Base-by-base conservation (phyloP, 64 coral and sea anemone species). In the Pachyseris speciosa region DNA sequence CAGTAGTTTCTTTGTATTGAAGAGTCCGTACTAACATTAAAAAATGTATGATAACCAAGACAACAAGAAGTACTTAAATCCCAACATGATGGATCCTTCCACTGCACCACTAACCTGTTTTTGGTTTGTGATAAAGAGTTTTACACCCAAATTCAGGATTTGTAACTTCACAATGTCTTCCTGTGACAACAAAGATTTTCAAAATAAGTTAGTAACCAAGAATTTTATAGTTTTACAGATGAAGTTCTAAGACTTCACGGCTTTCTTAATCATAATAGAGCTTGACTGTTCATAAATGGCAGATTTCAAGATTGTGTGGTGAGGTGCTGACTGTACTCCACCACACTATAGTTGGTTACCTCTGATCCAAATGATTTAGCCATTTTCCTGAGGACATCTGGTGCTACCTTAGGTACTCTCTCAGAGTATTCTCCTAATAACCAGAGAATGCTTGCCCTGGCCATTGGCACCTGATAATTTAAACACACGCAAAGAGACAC, bases 151-250 rank as follows among this genome's bases (percentile, higher is more conserved):
- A 72, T 94, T 98, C 22, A 98, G 36, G 57, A 98, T 92, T 74
- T 98, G 96, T 47, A 98, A 65, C 67, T 98, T 98, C 10, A 98
- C 96, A 68, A 98, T 98, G 33, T 98, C 96, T 67, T 98, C 96
- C 96, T 98, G 65, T 25, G 22, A 71, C 17, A 71, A 37, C 1
- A 34, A 0, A 25, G 0, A 13, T 55, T 55, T 16, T 55, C 5
- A 5, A 55, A 16, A 55, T 55, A 16, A 55, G 2, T 55, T n/a
- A n/a, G n/a, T n/a, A n/a, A n/a, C n/a, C n/a, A n/a, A n/a, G n/a
- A n/a, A n/a, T n/a, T n/a, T n/a, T n/a, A n/a, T n/a, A n/a, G n/a
- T n/a, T n/a, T n/a, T n/a, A n/a, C n/a, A n/a, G n/a, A n/a, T n/a
- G n/a, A n/a, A n/a, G n/a, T n/a, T n/a, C n/a, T n/a, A n/a, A n/a